Percentiles rank a stretch among this genome's conserved stretches.
phyloP scores from a whole-genome alignment of 35 echinoderm and acorn worm genomes.

The Antedon bifida region DNA sequence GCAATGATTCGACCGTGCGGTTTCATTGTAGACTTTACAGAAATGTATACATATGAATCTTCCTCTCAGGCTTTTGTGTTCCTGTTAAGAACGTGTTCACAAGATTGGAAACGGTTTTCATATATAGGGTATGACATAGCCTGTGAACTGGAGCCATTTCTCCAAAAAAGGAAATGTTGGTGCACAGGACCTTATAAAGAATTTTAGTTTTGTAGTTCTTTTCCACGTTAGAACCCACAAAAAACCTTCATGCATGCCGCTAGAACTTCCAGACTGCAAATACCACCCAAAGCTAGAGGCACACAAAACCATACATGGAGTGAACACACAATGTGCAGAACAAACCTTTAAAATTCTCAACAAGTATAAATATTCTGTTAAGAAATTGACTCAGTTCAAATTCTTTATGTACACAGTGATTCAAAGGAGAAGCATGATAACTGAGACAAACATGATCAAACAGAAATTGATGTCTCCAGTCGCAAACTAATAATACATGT shows the following conservation, averaged over 20 bases:
- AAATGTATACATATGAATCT: not conserved
- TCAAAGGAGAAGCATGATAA: too few relatives aligned
- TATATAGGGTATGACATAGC: not conserved
- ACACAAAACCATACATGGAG: too few relatives aligned
- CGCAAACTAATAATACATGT: too few relatives aligned
- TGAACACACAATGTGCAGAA: too few relatives aligned
- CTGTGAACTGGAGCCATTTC: not conserved
- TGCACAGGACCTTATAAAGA: not conserved
- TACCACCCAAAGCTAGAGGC: too few relatives aligned
- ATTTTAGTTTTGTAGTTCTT: not conserved
- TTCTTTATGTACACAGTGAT: too few relatives aligned
- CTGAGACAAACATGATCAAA: too few relatives aligned
- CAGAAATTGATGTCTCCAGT: too few relatives aligned
- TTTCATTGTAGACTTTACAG: not conserved
- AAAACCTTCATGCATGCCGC: not conserved
- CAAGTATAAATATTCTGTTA: too few relatives aligned
- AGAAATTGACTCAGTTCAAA: too few relatives aligned
- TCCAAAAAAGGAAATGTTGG: not conserved
- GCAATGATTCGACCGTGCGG: not conserved
- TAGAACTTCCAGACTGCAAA: not conserved
- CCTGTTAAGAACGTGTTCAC: too few relatives aligned
- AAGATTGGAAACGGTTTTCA: not conserved
- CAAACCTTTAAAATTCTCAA: too few relatives aligned
- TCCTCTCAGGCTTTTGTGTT: not conserved
- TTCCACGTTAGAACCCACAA: not conserved